Base-by-base conservation (phyloP, 2,888 invertebrate genomes). In the Theodoxus fluviatilis region DNA sequence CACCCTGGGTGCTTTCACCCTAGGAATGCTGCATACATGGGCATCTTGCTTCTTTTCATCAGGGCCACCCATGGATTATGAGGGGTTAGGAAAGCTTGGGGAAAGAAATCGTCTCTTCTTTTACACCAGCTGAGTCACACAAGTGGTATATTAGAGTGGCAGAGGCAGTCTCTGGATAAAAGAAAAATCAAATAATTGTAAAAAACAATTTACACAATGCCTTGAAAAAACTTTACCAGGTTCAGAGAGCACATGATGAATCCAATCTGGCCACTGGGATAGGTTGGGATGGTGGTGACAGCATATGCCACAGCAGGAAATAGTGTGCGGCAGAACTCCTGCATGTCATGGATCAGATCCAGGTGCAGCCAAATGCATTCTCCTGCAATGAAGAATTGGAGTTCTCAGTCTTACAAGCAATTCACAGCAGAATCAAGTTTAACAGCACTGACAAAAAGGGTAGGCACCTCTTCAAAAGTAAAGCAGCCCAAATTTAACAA, bases 181-280 rank as follows among this genome's bases (percentile, higher is more conserved):
- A 12, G 15, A 22, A 1, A n/a, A 55, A 18, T 12, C 22, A 22
- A 12, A 22, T n/a, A 55, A n/a, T n/a, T 22, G 9, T 12, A 9
- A 22, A 1, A n/a, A 18, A n/a, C 9, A 15, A 12, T 1, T n/a
- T 9, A n/a, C 55, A 37, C 0, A 18, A 59, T 0, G n/a, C 7
- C 31, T 12, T 12, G 25, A 15, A 18, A 87, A n/a, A n/a, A n/a
- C n/a, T 88, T 87, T 86, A 91, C 91, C 59, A 87, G 85, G 80
- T 93, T 91, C 55, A 93, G 89, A 67, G 94, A 92, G 22, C 95
- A 98, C 52, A 99, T 90, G 1, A 98, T 90, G 85, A 96, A 98
- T 0, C 98, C 98, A 80, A 99, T 98, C 88, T 95, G 94, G 0
- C 99, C 99, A 35, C 95, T 94, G 0, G 99, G 98, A 87, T 99